These are phyloP conservation scores for Mamestra configurata DNA, from an alignment of 1,140 invertebrate species.

Conservation along the genomic window DNA sequence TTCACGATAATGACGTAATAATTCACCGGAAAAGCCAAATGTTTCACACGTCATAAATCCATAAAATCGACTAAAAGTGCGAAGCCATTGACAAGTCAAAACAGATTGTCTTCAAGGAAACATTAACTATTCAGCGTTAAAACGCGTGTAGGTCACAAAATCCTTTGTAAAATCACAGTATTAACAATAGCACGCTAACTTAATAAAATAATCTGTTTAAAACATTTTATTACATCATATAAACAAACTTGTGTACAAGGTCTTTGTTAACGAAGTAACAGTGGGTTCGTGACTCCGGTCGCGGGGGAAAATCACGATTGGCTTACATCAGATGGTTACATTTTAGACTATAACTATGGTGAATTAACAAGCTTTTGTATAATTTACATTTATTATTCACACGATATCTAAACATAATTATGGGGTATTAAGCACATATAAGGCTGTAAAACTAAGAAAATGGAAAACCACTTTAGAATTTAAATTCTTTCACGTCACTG, in stretches of 20 bases:
- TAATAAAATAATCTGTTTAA: slow-evolving; percentile 14
- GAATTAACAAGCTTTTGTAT: slow-evolving; percentile 23
- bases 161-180: slow-evolving; percentile 7
- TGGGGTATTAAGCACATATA: too few relatives aligned
- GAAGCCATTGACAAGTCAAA: background rate
- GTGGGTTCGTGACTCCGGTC: slow-evolving; percentile 13
- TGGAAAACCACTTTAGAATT: too few relatives aligned
- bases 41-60: background rate
- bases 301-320: slow-evolving; percentile 14
- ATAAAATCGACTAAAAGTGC: background rate
- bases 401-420: too few relatives aligned
- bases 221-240: slow-evolving; percentile 1
- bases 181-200: slow-evolving; percentile 21
- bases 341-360: background rate
- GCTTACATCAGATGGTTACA: background rate
- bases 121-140: slow-evolving; percentile 27
- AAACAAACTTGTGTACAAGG: slow-evolving; percentile 27
- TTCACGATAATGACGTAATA: background rate
- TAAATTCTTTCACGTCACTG: too few relatives aligned
- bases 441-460: too few relatives aligned
- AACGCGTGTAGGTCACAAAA: slow-evolving; percentile 3
- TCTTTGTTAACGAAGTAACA: slow-evolving; percentile 36
- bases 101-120: slow-evolving; percentile 17
- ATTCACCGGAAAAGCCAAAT: background rate
- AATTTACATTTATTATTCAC: background rate